Conservation (phyloP, 1,140 invertebrate genomes). For the Argopecten irradians region DNA sequence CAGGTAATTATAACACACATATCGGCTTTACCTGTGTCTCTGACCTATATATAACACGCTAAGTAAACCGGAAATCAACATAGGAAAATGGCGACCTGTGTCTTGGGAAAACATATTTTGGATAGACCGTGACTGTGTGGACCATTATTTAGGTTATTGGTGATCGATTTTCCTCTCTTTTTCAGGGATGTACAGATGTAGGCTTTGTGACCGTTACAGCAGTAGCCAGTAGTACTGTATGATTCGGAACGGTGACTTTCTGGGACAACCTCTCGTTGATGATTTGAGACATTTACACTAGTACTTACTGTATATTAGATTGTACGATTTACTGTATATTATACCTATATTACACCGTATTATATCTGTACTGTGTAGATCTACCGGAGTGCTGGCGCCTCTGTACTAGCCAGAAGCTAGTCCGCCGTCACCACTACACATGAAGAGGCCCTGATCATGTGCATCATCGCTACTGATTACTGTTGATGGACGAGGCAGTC, state of each 20-base stretch:
- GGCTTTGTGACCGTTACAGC: background rate
- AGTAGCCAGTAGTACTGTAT: background rate
- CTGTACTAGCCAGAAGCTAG: background rate
- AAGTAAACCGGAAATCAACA: constrained; percentile 21
- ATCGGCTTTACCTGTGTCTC: background rate
- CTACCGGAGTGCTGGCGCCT: background rate
- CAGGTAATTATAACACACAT: background rate
- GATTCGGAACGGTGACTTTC: background rate
- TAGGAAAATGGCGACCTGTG: background rate
- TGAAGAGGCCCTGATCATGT: background rate
- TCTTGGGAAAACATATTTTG: background rate
- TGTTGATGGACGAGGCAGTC: background rate
- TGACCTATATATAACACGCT: constrained; percentile 12
- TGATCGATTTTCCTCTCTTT: constrained; percentile 9
- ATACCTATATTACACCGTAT: no score
- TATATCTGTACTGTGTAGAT: background rate
- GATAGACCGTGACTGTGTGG: background rate
- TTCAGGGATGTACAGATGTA: background rate
- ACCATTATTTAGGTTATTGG: background rate
- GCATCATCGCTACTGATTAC: background rate
- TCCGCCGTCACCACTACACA: background rate
- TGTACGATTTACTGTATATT: no score
- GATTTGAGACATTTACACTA: background rate
- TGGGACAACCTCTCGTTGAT: background rate
- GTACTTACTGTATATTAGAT: background rate